phyloP scores from a whole-genome alignment of 2,113 vertebrate species.

The Rhinolophus ferrumequinum region DNA sequence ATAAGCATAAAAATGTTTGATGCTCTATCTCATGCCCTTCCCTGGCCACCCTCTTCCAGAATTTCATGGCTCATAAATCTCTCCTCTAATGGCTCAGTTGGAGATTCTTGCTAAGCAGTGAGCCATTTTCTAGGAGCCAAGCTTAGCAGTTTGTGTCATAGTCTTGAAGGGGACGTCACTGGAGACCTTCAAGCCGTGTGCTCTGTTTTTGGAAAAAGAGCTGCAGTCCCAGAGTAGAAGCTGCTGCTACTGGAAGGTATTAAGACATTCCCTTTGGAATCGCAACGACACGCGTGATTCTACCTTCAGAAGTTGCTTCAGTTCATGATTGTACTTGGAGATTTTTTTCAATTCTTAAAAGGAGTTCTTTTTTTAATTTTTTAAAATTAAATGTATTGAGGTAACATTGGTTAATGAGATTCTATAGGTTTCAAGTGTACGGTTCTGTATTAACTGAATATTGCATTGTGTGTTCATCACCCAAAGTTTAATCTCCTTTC shows the following conservation, averaged over 20 bases:
- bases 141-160: not conserved
- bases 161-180: not conserved
- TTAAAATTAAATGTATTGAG: no score
- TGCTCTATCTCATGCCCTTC: not conserved
- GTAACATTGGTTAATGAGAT: no score
- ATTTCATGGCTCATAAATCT: not conserved
- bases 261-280: not conserved
- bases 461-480: no score
- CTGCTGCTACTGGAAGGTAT: not conserved
- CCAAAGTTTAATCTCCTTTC: no score
- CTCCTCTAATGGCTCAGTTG: not conserved
- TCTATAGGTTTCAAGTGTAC: no score
- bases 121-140: not conserved
- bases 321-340: not conserved
- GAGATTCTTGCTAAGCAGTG: not conserved
- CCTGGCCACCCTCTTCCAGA: not conserved
- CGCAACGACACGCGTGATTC: not conserved
- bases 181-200: not conserved
- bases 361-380: not conserved
- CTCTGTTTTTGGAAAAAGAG: not conserved
- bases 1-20: not conserved
- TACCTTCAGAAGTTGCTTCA: not conserved
- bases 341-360: not conserved
- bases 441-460: no score
- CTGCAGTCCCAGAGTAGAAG: not conserved